Evolutionary conservation across 2,797 vertebrate genomes (phyloP), one percentile per base, ranked within the genome.

Genomic region (Pipistrellus kuhlii): DNA sequence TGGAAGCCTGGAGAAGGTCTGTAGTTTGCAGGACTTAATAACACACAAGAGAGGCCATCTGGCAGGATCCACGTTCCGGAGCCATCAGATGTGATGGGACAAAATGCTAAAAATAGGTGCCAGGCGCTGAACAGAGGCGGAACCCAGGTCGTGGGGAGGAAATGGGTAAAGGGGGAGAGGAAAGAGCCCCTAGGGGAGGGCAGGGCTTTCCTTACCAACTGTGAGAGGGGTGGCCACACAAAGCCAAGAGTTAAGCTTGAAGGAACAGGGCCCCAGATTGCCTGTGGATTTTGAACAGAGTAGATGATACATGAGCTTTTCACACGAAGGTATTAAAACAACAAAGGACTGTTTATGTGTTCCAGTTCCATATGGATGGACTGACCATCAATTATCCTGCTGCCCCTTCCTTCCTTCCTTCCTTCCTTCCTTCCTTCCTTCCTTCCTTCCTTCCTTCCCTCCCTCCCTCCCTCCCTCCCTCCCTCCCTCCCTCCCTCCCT

Each of bases 1-100:
- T 80, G 44, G 90, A 78, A 91, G 57, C 71, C 95, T 64, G 0
- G 85, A 93, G 81, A 94, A 89, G 85, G n/a, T 30, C 66, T 59
- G 38, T 69, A 57, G 38, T 55, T 80, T 46, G 64, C 76, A 35
- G 51, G 51, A 75, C 35, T 62, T 48, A 72, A 68, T 5, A 59
- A 72, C 53, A 51, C 68, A 71, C 46, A 30, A 4, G 69, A 76
- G 21, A 91, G 64, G 51, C 87, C 51, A 27, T 73, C 68, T 72
- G 73, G 85, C 73, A 32, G 15, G 55, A 7, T 44, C 72, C 66
- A 66, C 35, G 32, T 32, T 80, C 38, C 51, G 38, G 83, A 72
- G 73, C 32, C 41, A 30, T 71, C 75, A 75, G 53, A 51, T 69
- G 78, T 30, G 68, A 3, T 6, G 35, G 59, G 8, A 66, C 2